A percentile compares a stretch with the other conserved stretches of the same genome.
Evolutionary conservation across 2,888 invertebrate species (phyloP).

Genomic region (Liopterus haemorrhoidalis): DNA sequence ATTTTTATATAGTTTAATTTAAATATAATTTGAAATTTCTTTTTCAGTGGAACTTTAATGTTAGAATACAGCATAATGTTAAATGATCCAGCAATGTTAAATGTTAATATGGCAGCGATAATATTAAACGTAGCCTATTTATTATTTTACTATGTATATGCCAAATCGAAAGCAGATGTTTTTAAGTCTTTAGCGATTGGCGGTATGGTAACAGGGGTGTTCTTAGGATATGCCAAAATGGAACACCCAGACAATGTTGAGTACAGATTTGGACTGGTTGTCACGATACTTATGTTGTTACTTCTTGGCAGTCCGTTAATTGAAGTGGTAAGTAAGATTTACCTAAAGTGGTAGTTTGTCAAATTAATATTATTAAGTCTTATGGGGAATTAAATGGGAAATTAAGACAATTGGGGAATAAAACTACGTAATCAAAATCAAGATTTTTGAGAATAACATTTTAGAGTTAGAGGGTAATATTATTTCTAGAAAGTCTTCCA

Average conservation of each 20-base stretch:
- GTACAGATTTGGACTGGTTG: constrained; percentile 63
- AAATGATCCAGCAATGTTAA: constrained; percentile 68
- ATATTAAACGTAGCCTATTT: constrained; percentile 63
- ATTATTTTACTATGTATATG: constrained; percentile 60
- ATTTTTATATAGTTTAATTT: no score
- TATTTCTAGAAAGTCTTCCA: no score
- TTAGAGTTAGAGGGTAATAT: no score
- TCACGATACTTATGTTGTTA: constrained; percentile 61
- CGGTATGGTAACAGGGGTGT: constrained; percentile 51
- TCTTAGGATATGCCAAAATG: constrained; percentile 59
- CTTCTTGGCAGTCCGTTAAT: constrained; percentile 67
- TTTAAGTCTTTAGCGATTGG: constrained; percentile 55
- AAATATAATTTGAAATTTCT: no score
- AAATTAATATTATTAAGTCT: background rate
- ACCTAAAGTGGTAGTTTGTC: no score
- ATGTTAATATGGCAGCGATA: constrained; percentile 70
- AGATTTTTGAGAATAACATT: no score
- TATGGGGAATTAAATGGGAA: background rate
- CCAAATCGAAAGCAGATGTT: constrained; percentile 50
- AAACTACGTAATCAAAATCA: background rate
- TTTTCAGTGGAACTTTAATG: constrained; percentile 64
- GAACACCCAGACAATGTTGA: constrained; percentile 62
- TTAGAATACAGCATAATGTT: constrained; percentile 70
- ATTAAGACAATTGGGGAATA: background rate
- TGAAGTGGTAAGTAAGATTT: constrained; percentile 54